Evolutionary conservation across 1,140 invertebrate species (phyloP), one percentile per base, ranked within the genome.

Genomic region (Theocolax elegans): DNA sequence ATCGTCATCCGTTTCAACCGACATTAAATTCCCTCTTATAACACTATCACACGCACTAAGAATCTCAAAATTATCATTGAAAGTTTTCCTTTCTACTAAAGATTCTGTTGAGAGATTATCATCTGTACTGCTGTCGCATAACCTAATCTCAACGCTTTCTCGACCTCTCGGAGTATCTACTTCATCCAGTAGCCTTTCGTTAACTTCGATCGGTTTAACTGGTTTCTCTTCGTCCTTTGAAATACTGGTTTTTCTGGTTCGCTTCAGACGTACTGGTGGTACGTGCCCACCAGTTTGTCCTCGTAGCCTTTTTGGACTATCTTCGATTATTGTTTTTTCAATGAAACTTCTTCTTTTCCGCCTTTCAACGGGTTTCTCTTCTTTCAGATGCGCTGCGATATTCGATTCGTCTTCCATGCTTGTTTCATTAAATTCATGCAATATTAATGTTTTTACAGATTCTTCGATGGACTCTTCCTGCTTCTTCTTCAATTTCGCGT

Each of bases 61-160:
- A n/a, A n/a, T n/a, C 27, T 51, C 31, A 6, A 35, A 35, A 35
- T 10, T 35, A 35, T 35, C 31, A 6, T 35, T 10, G 4, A 35
- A 10, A 35, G 4, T 51, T 15, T 35, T 54, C 49, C 53, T 69
- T 51, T n/a, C 69, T 73, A 44, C 76, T 72, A 48, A 66, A 62
- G 10, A 67, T 56, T 59, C 71, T 56, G 46, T 13, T 1, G 66
- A 42, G 12, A 48, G 48, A 2, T 67, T 62, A 7, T 76, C 79
- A 3, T 73, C 62, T 1, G 80, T 83, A 38, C 81, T 83, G 42
- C 81, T 83, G 48, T 83, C 81, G 58, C 81, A 83, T 4, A 82
- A 1, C 46, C 81, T 74, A 0, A 83, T 66, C 56, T 82, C 77
- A n/a, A 83, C 75, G 7, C 49, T 54, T 35, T 68, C n/a, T 12